These are phyloP conservation scores for Chrosomus eos DNA, from an alignment of 2,797 vertebrate species.

Conservation along the genomic window DNA sequence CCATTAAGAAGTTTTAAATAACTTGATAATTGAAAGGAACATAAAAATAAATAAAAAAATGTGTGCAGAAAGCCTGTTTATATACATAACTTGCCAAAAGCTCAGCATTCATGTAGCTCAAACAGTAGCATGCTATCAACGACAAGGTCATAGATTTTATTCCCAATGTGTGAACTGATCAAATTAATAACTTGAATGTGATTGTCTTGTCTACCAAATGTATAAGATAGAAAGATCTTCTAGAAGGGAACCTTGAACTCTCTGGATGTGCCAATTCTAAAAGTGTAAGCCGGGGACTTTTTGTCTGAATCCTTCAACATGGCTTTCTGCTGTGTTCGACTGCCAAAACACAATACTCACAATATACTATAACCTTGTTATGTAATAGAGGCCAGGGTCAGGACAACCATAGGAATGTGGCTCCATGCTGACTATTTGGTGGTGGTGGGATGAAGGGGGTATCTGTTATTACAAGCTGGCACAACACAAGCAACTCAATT, in stretches of 20 bases:
- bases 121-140: background rate
- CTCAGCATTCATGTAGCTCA: background rate
- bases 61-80: too few relatives aligned
- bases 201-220: background rate
- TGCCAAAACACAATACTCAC: slow-evolving; percentile 40
- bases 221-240: background rate
- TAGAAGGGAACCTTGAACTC: slow-evolving; percentile 19
- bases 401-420: slow-evolving; percentile 29
- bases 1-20: background rate
- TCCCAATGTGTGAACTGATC: background rate
- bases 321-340: slow-evolving; percentile 30
- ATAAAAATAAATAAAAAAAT: too few relatives aligned
- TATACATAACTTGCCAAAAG: too few relatives aligned
- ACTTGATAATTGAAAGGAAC: too few relatives aligned
- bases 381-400: slow-evolving; percentile 42
- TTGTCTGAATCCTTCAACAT: slow-evolving; percentile 50
- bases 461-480: slow-evolving; percentile 24
- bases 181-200: background rate
- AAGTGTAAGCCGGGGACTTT: slow-evolving; percentile 47
- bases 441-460: background rate
- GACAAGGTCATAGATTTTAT: background rate
- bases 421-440: slow-evolving; percentile 38
- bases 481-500: slow-evolving; percentile 43
- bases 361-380: slow-evolving; percentile 50
- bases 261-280: background rate